Evolutionary conservation across 2,113 vertebrate species (phyloP).

Genomic region (Pelecanoides urinatrix): DNA sequence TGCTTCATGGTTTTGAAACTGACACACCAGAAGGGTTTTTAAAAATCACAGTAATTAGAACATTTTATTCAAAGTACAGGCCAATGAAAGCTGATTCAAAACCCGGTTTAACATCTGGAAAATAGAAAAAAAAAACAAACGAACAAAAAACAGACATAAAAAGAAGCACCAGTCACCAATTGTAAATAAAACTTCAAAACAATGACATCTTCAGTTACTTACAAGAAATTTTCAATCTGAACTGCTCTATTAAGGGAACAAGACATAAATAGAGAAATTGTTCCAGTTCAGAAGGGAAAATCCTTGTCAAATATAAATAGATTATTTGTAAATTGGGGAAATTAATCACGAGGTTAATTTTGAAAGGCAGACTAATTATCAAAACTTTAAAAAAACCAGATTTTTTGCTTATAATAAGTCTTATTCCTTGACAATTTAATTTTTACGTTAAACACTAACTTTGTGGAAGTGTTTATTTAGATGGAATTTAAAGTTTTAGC

Average conservation of each 20-base stretch:
- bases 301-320: background rate
- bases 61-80: conserved; percentile 5
- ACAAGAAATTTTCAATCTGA: background rate
- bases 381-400: background rate
- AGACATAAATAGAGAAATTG: background rate
- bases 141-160: too few relatives aligned
- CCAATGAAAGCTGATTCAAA: conserved; percentile 27
- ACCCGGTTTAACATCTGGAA: conserved; percentile 14
- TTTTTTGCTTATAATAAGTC: background rate
- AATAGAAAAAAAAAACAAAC: background rate
- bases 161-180: background rate
- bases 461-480: background rate
- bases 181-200: background rate
- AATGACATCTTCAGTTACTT: background rate
- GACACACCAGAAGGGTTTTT: conserved; percentile 8
- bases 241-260: background rate
- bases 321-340: background rate
- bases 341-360: background rate
- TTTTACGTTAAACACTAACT: background rate
- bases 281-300: background rate
- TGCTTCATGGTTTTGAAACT: conserved; percentile 8
- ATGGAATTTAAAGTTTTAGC: background rate
- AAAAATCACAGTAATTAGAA: conserved; percentile 55
- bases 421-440: background rate
- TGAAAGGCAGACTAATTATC: background rate